phyloP scores from a whole-genome alignment of 2,113 vertebrate species.

The Tamias sibiricus region DNA sequence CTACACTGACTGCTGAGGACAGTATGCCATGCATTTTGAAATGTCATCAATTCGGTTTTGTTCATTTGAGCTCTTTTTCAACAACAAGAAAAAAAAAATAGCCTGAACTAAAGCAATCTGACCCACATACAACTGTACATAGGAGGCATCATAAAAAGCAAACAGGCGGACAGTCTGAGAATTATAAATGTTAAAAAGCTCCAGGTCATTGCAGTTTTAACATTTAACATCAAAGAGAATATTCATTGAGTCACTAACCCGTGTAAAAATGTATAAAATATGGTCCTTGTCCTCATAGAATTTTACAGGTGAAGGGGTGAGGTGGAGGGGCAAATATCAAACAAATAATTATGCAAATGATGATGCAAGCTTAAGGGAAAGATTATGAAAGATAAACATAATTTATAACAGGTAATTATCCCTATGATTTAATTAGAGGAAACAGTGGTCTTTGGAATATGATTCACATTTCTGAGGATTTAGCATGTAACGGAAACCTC shows the following conservation, averaged over 20 bases:
- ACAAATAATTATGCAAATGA: not conserved
- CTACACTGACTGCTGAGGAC: not conserved
- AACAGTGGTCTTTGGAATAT: not conserved
- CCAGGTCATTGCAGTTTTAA: not conserved
- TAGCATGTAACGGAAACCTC: not conserved
- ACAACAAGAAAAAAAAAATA: not conserved
- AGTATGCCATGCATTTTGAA: not conserved
- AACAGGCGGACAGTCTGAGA: not conserved
- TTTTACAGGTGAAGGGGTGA: not conserved
- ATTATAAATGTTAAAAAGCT: not conserved
- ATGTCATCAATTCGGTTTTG: not conserved
- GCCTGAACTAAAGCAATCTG: not conserved
- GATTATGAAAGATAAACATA: not conserved
- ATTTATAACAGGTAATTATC: not conserved
- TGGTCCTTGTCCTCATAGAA: not conserved
- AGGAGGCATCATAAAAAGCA: not conserved
- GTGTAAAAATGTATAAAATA: not conserved
- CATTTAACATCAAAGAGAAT: not conserved
- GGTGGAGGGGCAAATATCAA: not conserved
- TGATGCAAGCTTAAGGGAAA: not conserved
- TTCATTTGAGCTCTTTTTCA: not conserved
- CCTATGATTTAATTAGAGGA: not conserved
- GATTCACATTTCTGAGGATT: not conserved
- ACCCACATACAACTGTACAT: not conserved
- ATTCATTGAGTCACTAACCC: not conserved